Conservation (phyloP, 2,113 vertebrate species). For the Oenanthe oenanthe region DNA sequence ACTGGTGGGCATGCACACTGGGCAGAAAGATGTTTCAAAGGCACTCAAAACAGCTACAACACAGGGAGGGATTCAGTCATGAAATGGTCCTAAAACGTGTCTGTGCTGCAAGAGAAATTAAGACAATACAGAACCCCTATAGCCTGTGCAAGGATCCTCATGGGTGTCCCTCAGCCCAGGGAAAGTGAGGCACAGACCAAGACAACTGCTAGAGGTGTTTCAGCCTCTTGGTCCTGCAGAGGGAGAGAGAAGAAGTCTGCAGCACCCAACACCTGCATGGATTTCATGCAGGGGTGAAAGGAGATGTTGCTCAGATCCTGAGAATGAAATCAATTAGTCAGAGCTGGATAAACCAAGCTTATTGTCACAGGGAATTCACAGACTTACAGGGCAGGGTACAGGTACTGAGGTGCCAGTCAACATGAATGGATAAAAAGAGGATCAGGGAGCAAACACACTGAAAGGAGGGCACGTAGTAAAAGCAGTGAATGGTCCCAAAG, state of each 20-base stretch:
- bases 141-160: neutral
- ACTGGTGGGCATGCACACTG: accelerated
- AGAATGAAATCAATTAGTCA: neutral
- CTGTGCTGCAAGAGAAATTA: neutral
- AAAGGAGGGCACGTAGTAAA: neutral
- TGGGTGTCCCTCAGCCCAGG: neutral
- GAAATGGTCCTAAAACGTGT: neutral
- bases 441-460: neutral
- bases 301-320: neutral
- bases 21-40: neutral
- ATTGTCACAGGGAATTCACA: neutral
- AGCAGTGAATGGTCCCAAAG: neutral
- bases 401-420: neutral
- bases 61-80: neutral
- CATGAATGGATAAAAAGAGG: neutral
- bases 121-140: neutral
- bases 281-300: neutral
- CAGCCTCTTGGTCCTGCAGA: neutral
- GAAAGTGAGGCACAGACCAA: neutral
- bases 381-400: neutral
- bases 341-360: neutral
- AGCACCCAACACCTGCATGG: neutral
- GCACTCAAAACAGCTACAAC: neutral
- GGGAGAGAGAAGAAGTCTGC: neutral
- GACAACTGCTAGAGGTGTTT: neutral